These are phyloP conservation scores for Encarsia formosa DNA, from an alignment of 2,888 invertebrate genomes.

Conservation along the genomic window DNA sequence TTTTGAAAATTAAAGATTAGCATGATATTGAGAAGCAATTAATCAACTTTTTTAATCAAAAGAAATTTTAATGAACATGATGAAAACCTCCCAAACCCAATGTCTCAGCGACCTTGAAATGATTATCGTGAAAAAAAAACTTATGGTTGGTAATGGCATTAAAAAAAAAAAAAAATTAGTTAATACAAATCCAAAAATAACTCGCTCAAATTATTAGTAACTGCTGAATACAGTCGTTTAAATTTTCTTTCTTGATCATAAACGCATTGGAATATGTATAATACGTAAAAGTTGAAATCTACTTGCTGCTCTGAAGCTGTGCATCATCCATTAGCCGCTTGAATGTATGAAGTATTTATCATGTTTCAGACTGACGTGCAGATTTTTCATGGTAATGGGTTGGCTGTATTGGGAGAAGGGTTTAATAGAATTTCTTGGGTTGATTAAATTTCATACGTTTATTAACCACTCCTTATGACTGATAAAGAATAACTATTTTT, in stretches of 20 bases:
- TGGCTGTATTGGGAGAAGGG: conserved; percentile 13
- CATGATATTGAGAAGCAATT: no score
- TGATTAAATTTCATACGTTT: no score
- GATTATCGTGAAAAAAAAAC: not conserved
- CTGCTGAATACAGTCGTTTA: no score
- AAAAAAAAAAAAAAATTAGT: not conserved
- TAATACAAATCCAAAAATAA: no score
- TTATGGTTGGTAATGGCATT: not conserved
- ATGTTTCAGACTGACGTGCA: conserved; percentile 18
- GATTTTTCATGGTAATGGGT: conserved; percentile 8
- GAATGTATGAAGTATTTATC: conserved; percentile 17
- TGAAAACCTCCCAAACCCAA: conserved; percentile 42
- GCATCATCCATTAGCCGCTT: conserved; percentile 23
- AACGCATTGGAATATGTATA: conserved; percentile 5
- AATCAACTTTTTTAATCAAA: no score
- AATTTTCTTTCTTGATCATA: not conserved
- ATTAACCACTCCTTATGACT: no score
- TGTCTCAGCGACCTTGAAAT: conserved; percentile 50
- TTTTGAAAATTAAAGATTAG: no score
- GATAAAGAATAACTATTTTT: no score
- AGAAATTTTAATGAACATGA: conserved; percentile 49
- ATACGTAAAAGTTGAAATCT: conserved; percentile 6
- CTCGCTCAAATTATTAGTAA: no score
- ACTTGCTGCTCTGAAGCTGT: conserved; percentile 25
- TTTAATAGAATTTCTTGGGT: not conserved